Evolutionary conservation across 2,797 vertebrate genomes (phyloP), one percentile per base, ranked within the genome.

Genomic region (Gambelia wislizenii): DNA sequence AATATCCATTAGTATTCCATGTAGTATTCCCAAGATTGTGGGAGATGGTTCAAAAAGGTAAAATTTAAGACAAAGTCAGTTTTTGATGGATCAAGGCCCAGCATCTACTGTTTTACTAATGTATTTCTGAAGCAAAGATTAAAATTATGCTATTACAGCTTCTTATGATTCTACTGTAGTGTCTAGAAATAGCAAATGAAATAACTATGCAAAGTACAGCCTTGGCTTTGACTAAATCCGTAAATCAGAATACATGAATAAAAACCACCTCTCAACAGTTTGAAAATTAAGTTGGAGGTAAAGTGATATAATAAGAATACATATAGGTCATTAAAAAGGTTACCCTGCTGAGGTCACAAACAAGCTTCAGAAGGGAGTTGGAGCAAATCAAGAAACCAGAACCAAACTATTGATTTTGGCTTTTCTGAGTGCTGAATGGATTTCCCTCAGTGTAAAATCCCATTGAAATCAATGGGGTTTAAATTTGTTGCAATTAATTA

Each of bases 61-160:
- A n/a, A 79, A 74, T 49, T 89, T 74, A 80, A 70, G 64, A 81
- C 83, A 81, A 85, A 72, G 33, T 80, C 83, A 89, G 61, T 74
- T 81, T 54, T 75, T 61, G 33, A 89, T 49, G 76, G 52, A 79
- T 61, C 39, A 89, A 80, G 42, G 42, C n/a, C 42, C 54, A 80
- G 25, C 42, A 64, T 81, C 59, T 54, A 44, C 72, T 61, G 44
- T 72, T 85, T 80, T 80, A 84, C 64, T 13, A 70, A 84, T 89
- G 61, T 27, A 30, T 56, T 89, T 89, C 27, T 79, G 87, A 78
- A 84, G 75, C 82, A 89, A 84, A 78, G 83, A 79, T 70, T 84
- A 84, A 89, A 89, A 89, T 89, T 70, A 64, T 54, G 79, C 59
- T 89, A 81, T 72, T 75, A 61, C 39, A 49, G 52, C 42, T 72